phyloP scores from a whole-genome alignment of 37 sponge, comb jelly and placozoan species.

The Cladorhizidae sp. region DNA sequence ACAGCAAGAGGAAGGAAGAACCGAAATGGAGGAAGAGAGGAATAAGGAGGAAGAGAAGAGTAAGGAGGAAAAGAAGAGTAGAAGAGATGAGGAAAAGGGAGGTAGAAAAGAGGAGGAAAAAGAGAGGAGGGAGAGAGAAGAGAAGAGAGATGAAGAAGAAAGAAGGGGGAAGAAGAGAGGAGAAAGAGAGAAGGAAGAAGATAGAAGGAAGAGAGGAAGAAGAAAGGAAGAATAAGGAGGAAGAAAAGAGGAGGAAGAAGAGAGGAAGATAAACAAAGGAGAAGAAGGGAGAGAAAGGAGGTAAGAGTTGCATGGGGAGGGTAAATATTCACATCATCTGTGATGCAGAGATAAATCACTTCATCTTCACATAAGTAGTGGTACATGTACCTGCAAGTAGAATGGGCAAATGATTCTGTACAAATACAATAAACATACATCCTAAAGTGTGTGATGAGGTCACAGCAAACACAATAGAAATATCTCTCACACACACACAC shows the following conservation, averaged over 20 bases:
- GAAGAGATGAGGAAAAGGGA: too few relatives aligned
- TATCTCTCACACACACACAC: too few relatives aligned
- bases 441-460: too few relatives aligned
- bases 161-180: too few relatives aligned
- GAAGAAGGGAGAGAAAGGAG: not conserved
- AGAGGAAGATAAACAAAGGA: not conserved
- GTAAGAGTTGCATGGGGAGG: not conserved
- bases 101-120: too few relatives aligned
- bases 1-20: too few relatives aligned
- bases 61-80: not conserved
- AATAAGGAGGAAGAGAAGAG: not conserved
- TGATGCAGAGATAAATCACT: conserved; percentile 79
- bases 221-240: too few relatives aligned
- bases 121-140: too few relatives aligned
- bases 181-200: too few relatives aligned
- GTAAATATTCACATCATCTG: conserved; percentile 75
- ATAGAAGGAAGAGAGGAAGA: too few relatives aligned
- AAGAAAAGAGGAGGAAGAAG: not conserved
- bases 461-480: too few relatives aligned
- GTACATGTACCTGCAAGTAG: conserved; percentile 69
- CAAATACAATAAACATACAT: not conserved
- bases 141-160: too few relatives aligned
- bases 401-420: not conserved
- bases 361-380: conserved; percentile 76
- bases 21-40: not conserved